Evolutionary conservation across 2,888 invertebrate species (phyloP).

Genomic region (Polymixis flavicincta): DNA sequence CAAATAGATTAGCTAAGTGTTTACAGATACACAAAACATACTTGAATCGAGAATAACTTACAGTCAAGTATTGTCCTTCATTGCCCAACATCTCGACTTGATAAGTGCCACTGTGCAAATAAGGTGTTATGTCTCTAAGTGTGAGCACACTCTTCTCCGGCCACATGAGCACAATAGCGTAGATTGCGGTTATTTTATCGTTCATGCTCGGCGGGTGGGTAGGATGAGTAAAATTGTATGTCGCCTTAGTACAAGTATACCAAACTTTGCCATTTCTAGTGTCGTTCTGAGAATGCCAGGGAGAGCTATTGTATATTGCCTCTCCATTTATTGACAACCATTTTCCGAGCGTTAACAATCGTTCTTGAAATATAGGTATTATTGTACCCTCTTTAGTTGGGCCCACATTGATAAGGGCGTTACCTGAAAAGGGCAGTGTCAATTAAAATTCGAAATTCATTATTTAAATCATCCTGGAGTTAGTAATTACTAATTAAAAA

Average conservation of each 20-base stretch:
- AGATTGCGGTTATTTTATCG: constrained; percentile 86
- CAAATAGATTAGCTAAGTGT: constrained; percentile 13
- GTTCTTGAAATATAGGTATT: constrained; percentile 95
- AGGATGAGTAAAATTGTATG: constrained; percentile 73
- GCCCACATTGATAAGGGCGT: constrained; percentile 95
- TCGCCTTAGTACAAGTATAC: constrained; percentile 91
- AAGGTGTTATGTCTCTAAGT: constrained; percentile 71
- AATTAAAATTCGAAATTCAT: neutral
- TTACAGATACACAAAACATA: constrained; percentile 4
- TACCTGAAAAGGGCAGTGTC: constrained; percentile 87
- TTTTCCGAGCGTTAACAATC: constrained; percentile 93
- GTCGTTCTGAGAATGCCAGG: constrained; percentile 96
- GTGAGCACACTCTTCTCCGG: constrained; percentile 90
- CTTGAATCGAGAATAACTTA: constrained; percentile 67
- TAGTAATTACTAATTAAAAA: neutral
- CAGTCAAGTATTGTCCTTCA: constrained; percentile 70
- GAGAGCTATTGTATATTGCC: constrained; percentile 94
- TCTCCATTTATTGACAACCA: constrained; percentile 97
- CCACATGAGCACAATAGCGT: constrained; percentile 93
- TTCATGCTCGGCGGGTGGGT: constrained; percentile 66
- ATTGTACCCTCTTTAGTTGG: constrained; percentile 97
- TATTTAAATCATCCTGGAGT: neutral
- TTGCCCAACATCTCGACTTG: constrained; percentile 78
- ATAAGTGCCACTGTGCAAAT: constrained; percentile 74
- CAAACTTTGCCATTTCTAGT: constrained; percentile 93